Percentiles rank a stretch among this genome's conserved stretches.
These are phyloP conservation scores for Drosophila acutilabella DNA, from an alignment of 2,888 invertebrate species.

Conservation along the genomic window DNA sequence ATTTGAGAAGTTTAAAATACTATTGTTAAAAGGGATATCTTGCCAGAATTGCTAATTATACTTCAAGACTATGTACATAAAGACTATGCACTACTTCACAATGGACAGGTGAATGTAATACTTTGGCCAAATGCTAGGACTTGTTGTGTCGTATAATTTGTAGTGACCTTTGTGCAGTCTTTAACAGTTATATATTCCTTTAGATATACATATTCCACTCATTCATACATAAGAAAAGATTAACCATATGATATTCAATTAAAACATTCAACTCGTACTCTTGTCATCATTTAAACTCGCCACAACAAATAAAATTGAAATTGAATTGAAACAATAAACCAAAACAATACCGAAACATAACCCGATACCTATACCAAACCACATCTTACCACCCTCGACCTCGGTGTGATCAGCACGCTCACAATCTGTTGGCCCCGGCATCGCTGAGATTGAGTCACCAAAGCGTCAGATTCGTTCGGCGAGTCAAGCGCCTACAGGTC, in stretches of 20 bases:
- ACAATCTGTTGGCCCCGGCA: conserved; percentile 89
- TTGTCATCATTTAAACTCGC: conserved; percentile 69
- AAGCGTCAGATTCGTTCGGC: conserved; percentile 89
- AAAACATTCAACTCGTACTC: conserved; percentile 69
- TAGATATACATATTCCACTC: conserved; percentile 32
- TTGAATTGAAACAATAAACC: conserved; percentile 18
- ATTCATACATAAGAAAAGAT: conserved; percentile 29
- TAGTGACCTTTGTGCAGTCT: conserved; percentile 33
- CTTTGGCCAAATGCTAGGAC: conserved; percentile 11
- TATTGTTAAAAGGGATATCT: no score
- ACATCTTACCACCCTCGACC: conserved; percentile 51
- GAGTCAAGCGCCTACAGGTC: conserved; percentile 85
- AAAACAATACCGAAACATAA: conserved; percentile 24
- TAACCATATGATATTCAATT: conserved; percentile 53
- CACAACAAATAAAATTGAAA: conserved; percentile 39
- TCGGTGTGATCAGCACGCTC: conserved; percentile 86
- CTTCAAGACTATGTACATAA: conserved; percentile 9
- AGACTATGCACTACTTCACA: not conserved
- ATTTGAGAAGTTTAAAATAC: no score
- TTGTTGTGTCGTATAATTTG: conserved; percentile 24
- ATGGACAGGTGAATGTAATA: not conserved
- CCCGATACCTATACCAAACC: conserved; percentile 38
- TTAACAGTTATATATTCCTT: conserved; percentile 12
- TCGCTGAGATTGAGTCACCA: conserved; percentile 90
- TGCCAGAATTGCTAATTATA: not conserved